Evolutionary conservation across 2,113 vertebrate species (phyloP).

Genomic region (Marmota flaviventris): DNA sequence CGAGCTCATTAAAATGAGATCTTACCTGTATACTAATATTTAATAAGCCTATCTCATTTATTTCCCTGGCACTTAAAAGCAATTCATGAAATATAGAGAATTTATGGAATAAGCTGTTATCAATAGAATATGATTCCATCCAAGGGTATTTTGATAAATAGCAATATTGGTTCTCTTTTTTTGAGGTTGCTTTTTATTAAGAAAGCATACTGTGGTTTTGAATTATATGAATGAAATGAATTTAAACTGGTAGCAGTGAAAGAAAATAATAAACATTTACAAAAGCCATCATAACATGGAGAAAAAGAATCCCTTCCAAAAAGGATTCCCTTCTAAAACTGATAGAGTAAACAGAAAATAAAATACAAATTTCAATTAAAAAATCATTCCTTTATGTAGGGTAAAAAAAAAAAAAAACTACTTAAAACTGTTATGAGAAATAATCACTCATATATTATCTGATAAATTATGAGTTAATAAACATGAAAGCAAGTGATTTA

Average conservation of each 20-base stretch:
- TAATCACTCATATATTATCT: neutral
- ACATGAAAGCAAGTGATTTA: neutral
- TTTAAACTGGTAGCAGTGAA: conserved; percentile 37
- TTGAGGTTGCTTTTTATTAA: conserved; percentile 11
- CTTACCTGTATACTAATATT: conserved; percentile 47
- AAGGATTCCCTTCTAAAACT: neutral
- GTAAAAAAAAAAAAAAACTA: conserved; percentile 13
- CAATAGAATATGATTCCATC: conserved; percentile 7
- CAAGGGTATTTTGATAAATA: conserved; percentile 23
- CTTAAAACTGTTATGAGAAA: conserved; percentile 42
- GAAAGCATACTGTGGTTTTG: neutral
- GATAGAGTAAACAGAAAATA: neutral
- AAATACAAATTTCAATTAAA: conserved; percentile 47
- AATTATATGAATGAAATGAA: conserved; percentile 43
- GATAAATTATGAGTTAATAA: neutral
- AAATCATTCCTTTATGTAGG: neutral
- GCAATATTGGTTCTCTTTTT: conserved; percentile 43
- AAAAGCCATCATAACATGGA: neutral
- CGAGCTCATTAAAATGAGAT: conserved; percentile 68
- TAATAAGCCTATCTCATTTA: conserved; percentile 39
- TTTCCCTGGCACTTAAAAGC: conserved; percentile 57
- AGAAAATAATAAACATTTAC: conserved; percentile 49
- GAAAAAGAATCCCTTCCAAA: neutral
- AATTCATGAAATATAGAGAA: neutral
- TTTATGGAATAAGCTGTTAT: conserved; percentile 43